Evolutionary conservation across 2,113 vertebrate species (phyloP).

Genomic region (Osmerus mordax): DNA sequence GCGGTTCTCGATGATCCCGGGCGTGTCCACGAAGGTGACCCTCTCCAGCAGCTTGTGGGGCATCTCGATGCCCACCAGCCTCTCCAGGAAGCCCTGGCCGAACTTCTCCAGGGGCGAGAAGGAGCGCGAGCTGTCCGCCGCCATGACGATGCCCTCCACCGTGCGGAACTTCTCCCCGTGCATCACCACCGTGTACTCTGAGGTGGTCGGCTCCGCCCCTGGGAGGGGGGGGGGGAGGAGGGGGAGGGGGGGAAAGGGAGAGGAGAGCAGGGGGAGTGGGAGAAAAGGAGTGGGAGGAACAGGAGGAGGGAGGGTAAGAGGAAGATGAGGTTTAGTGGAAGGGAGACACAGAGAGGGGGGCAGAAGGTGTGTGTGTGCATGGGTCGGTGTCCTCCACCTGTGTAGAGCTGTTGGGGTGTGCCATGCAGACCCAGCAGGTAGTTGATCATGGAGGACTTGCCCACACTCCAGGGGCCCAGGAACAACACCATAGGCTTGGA

Average conservation of each 20-base stretch:
- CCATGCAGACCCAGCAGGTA: constrained; percentile 91
- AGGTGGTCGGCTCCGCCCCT: constrained; percentile 98
- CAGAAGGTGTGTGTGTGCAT: neutral
- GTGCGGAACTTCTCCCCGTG: constrained; percentile 90
- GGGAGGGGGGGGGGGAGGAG: constrained; percentile 1
- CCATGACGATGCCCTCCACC: constrained; percentile 96
- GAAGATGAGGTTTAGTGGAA: neutral
- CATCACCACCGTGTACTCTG: constrained; percentile 96
- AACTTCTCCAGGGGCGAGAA: constrained; percentile 97
- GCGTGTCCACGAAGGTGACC: constrained; percentile 93
- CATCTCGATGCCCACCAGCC: constrained; percentile 92
- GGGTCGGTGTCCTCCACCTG: constrained; percentile 71
- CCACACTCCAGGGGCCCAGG: constrained; percentile 96
- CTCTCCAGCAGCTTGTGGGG: constrained; percentile 93
- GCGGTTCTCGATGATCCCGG: constrained; percentile 97
- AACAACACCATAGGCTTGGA: constrained; percentile 98
- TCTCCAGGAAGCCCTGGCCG: constrained; percentile 95
- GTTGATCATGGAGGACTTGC: constrained; percentile 99
- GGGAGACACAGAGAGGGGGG: neutral
- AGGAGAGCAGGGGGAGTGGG: too few species aligned
- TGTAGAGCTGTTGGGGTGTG: constrained; percentile 89
- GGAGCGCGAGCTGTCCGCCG: constrained; percentile 89
- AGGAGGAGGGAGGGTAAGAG: neutral
- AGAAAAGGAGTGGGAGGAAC: too few species aligned
- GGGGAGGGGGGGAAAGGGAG: neutral